Evolutionary conservation across 2,888 invertebrate species (phyloP).

Genomic region (Parnassius apollo): DNA sequence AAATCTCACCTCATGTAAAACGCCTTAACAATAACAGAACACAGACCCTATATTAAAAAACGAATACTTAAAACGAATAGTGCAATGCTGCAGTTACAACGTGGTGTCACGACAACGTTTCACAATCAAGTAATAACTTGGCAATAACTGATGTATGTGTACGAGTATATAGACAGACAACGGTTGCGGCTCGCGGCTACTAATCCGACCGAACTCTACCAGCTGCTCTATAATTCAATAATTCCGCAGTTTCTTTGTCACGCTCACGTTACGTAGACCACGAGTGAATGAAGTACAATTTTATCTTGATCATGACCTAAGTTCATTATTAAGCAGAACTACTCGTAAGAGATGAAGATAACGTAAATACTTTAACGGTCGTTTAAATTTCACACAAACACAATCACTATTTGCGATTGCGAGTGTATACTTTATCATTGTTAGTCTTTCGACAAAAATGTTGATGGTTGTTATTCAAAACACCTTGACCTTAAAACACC

Average conservation of each 20-base stretch:
- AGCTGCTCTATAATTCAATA: slow-evolving; percentile 8
- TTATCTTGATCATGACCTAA: too few relatives aligned
- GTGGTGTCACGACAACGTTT: slow-evolving; percentile 13
- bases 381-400: too few relatives aligned
- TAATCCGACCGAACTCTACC: slow-evolving; percentile 2
- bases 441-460: slow-evolving; percentile 7
- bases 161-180: slow-evolving; percentile 4
- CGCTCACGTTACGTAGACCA: too few relatives aligned
- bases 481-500: slow-evolving; percentile 9
- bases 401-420: neutral
- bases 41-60: neutral
- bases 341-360: too few relatives aligned
- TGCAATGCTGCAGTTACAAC: neutral
- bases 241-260: neutral
- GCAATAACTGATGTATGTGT: slow-evolving; percentile 5
- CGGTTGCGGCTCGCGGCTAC: neutral
- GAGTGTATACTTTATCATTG: neutral
- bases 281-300: too few relatives aligned
- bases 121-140: slow-evolving; percentile 10
- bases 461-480: slow-evolving; percentile 6
- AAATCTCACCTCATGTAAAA: neutral
- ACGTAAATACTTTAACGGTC: too few relatives aligned
- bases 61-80: neutral
- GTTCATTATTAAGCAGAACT: too few relatives aligned
- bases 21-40: neutral